A percentile compares a stretch with the other conserved stretches of the same genome.
Evolutionary conservation across 2,113 vertebrate species (phyloP).

Genomic region (Callocephalon fimbriatum): DNA sequence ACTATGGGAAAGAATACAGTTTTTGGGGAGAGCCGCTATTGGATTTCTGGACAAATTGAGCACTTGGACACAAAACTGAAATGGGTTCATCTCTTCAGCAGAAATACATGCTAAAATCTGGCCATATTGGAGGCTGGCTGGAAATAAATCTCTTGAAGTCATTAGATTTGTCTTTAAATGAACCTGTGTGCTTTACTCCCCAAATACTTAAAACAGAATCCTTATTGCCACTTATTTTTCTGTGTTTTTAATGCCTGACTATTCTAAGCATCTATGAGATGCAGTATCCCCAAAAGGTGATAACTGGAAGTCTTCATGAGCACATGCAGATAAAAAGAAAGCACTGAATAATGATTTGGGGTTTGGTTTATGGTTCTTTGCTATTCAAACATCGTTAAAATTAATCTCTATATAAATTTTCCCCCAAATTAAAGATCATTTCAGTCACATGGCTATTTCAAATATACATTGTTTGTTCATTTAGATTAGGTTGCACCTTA

Average conservation of each 20-base stretch:
- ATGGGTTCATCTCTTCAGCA: background rate
- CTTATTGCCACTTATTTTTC: background rate
- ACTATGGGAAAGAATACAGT: background rate
- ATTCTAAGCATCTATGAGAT: background rate
- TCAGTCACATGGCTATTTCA: background rate
- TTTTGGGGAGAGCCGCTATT: background rate
- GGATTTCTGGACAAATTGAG: background rate
- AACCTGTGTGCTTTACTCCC: background rate
- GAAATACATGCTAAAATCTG: background rate
- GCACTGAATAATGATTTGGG: background rate
- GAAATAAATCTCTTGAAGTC: background rate
- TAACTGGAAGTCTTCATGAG: background rate
- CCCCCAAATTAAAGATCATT: background rate
- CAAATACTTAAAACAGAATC: background rate
- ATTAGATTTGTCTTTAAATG: background rate
- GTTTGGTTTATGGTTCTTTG: background rate
- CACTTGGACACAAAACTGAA: background rate
- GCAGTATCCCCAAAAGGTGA: background rate
- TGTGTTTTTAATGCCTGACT: background rate
- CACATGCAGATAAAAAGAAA: slow-evolving; percentile 9
- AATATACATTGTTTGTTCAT: slow-evolving; percentile 12
- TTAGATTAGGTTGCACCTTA: background rate
- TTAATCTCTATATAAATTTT: background rate
- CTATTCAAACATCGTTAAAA: slow-evolving; percentile 21
- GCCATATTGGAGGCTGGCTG: background rate